phyloP scores from a whole-genome alignment of 2,113 vertebrate species.

The Sinocyclocheilus rhinocerous region DNA sequence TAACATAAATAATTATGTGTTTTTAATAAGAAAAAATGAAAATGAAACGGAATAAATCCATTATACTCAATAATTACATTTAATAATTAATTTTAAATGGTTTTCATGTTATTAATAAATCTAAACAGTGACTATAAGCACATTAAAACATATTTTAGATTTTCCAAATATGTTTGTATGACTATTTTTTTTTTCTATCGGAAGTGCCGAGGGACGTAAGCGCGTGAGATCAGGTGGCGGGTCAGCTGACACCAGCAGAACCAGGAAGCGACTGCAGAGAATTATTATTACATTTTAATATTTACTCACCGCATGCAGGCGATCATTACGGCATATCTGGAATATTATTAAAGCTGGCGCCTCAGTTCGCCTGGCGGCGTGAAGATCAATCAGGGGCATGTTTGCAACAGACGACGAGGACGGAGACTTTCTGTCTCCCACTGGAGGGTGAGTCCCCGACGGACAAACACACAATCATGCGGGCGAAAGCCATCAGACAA shows the following conservation, averaged over 20 bases:
- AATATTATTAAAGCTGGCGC: neutral
- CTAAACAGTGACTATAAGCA: too few species aligned
- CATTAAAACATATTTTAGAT: neutral
- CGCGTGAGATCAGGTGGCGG: slow-evolving; percentile 32
- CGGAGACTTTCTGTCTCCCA: slow-evolving; percentile 86
- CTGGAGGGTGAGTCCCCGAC: slow-evolving; percentile 82
- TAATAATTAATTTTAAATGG: too few species aligned
- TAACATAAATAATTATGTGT: neutral
- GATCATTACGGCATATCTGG: neutral
- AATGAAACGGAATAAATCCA: too few species aligned
- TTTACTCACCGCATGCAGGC: neutral
- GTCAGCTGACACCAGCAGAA: slow-evolving; percentile 54
- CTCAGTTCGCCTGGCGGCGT: neutral
- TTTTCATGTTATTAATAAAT: too few species aligned
- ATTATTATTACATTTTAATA: slow-evolving; percentile 15
- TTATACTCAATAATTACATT: too few species aligned
- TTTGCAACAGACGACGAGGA: slow-evolving; percentile 88
- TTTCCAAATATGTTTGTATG: neutral
- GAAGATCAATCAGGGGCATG: slow-evolving; percentile 68
- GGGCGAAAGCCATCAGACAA: neutral
- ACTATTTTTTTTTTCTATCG: neutral
- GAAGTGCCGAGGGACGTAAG: neutral
- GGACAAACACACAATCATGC: slow-evolving; percentile 38
- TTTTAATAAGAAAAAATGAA: too few species aligned
- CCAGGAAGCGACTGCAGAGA: slow-evolving; percentile 48